Evolutionary conservation across 2,113 vertebrate genomes (phyloP), one percentile per base, ranked within the genome.

Genomic region (Tenrec ecaudatus): DNA sequence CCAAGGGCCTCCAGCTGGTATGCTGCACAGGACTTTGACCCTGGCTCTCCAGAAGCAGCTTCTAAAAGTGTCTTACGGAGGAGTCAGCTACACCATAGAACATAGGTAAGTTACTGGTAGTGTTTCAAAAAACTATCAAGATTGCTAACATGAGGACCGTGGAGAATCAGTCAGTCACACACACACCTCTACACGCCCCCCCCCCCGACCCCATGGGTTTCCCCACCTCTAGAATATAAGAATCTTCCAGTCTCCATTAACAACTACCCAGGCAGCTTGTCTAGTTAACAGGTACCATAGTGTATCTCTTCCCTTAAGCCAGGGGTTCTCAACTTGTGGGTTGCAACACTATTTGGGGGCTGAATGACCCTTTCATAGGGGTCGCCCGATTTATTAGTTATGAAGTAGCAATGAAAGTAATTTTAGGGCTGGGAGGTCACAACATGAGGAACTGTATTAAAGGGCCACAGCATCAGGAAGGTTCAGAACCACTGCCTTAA

Each of bases 41-140:
- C 86, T 53, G n/a, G 82, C 92, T 79, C 78, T 97, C 77, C 89
- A 89, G 22, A 58, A 94, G 89, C 68, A 93, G 60, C 89, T 91
- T 23, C 82, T 95, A 57, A 31, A 94, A 90, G 40, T 96, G 0
- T 84, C 77, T 40, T 91, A 94, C 25, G 93, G 92, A 88, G 94
- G 89, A 92, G 92, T 60, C 90, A 93, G 62, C 38, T 96, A 96
- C 93, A 97, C 95, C 64, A 91, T 86, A 68, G 58, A 95, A 81
- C 19, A 91, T 92, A 97, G 92, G 97, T 97, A 96, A 91, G 91
- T 66, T 25, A 69, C 47, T 16, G 84, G 47, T 53, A 53, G 15
- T 53, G 33, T 78, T 84, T 93, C 29, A 68, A 36, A 71, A 86
- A 86, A 93, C 5, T 16, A 16, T 3, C 9, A 31, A 88, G 40